phyloP scores from a whole-genome alignment of 2,888 invertebrate genomes.

The Callyntrura guangdongensis region DNA sequence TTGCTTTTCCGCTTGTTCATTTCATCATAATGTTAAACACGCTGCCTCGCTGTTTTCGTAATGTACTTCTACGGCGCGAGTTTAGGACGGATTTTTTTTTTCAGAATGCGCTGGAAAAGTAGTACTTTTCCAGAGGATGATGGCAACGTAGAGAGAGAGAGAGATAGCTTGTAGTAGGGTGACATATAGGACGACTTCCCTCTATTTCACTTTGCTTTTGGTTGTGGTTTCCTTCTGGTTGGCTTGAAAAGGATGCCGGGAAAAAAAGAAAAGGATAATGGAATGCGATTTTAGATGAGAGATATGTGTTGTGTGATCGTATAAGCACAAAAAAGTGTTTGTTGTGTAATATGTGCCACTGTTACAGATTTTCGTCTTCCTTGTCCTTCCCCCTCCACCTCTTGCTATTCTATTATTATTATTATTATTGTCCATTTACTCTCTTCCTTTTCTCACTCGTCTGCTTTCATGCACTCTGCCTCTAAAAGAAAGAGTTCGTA shows the following conservation, averaged over 20 bases:
- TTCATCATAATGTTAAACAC: constrained; percentile 6
- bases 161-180: background rate
- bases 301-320: constrained; percentile 20
- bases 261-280: constrained; percentile 57
- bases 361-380: constrained; percentile 48
- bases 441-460: background rate
- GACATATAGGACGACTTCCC: constrained; percentile 49
- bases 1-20: background rate
- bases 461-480: no score
- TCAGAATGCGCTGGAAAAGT: background rate
- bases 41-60: background rate
- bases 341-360: background rate
- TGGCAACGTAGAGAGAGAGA: background rate
- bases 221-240: constrained; percentile 54
- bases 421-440: constrained; percentile 26
- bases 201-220: background rate
- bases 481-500: background rate
- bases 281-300: constrained; percentile 56
- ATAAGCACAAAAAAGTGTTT: background rate
- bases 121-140: constrained; percentile 5
- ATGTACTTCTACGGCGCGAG: no score
- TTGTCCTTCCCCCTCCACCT: background rate
- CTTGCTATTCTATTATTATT: background rate
- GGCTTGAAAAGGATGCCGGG: background rate
- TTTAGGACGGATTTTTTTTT: background rate